A percentile compares a stretch with the other conserved stretches of the same genome.
Evolutionary conservation across 2,113 vertebrate species (phyloP).

Genomic region (Dolichallabes microphthalmus): DNA sequence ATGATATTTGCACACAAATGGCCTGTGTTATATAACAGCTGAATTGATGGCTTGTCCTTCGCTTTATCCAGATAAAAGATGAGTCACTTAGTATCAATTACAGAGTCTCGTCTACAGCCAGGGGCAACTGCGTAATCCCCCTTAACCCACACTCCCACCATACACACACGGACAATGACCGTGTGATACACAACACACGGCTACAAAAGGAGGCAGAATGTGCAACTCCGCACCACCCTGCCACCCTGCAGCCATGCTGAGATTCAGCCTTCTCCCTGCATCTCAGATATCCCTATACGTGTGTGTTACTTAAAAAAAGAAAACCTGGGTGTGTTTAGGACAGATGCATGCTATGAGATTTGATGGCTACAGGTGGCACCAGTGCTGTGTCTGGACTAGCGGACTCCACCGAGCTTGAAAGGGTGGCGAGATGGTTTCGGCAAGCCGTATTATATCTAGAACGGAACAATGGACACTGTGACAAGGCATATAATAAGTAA

Average conservation of each 20-base stretch:
- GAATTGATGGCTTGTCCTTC: constrained; percentile 52
- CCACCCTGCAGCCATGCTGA: constrained; percentile 53
- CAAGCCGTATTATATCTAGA: constrained; percentile 64
- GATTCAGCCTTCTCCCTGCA: constrained; percentile 50
- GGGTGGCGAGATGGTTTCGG: constrained; percentile 66
- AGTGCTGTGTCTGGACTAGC: constrained; percentile 70
- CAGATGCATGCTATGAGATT: constrained; percentile 23
- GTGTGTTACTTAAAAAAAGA: constrained; percentile 65
- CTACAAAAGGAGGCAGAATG: constrained; percentile 30
- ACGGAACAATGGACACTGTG: constrained; percentile 75
- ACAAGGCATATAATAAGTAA: constrained; percentile 68
- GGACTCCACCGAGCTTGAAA: constrained; percentile 70
- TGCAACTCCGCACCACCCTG: constrained; percentile 42
- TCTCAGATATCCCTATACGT: constrained; percentile 70
- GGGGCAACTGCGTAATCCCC: constrained; percentile 66
- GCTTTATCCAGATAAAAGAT: constrained; percentile 61
- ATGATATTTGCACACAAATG: constrained; percentile 54
- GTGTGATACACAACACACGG: constrained; percentile 65
- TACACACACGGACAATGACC: constrained; percentile 68
- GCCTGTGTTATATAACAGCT: constrained; percentile 51
- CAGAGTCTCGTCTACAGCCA: constrained; percentile 61
- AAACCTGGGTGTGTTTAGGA: constrained; percentile 46
- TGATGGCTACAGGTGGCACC: constrained; percentile 73
- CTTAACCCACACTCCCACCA: constrained; percentile 65
- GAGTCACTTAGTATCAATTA: constrained; percentile 66